Evolutionary conservation across 1,140 invertebrate species (phyloP).

Genomic region (Leptopilina boulardi): DNA sequence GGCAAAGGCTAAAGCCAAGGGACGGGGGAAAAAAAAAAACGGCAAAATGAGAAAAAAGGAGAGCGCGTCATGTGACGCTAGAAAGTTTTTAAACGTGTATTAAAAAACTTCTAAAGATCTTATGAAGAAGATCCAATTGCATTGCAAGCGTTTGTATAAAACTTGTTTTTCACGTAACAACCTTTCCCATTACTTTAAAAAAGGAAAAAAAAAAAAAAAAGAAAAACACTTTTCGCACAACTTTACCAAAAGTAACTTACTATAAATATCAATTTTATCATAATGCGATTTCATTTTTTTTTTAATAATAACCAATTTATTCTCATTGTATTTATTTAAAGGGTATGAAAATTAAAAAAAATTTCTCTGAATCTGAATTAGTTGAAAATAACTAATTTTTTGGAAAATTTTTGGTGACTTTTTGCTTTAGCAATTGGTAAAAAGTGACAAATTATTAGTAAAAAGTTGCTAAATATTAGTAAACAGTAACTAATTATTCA

Average conservation of each 20-base stretch:
- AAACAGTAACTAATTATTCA: too few species aligned
- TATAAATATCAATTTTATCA: constrained; percentile 2
- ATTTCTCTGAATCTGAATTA: too few species aligned
- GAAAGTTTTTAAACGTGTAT: constrained; percentile 30
- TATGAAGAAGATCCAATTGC: constrained; percentile 24
- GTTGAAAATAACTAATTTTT: too few species aligned
- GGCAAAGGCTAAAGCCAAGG: constrained; percentile 33
- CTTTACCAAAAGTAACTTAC: background rate
- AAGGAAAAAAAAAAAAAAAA: background rate
- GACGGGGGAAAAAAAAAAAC: constrained; percentile 18
- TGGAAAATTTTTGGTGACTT: too few species aligned
- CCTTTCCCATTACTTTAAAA: background rate
- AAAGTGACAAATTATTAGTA: too few species aligned
- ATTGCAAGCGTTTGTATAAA: constrained; percentile 16
- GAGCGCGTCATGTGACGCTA: constrained; percentile 24
- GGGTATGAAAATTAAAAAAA: too few species aligned
- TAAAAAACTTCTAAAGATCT: constrained; percentile 30
- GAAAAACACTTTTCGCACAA: background rate
- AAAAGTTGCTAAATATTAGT: too few species aligned
- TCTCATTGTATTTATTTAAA: too few species aligned
- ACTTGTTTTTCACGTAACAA: constrained; percentile 26
- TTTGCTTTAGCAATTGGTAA: too few species aligned
- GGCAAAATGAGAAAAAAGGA: constrained; percentile 34
- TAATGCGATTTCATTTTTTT: background rate
- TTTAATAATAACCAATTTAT: too few species aligned